Conservation (phyloP, 2,888 invertebrate species). For the Lysandra coridon region DNA sequence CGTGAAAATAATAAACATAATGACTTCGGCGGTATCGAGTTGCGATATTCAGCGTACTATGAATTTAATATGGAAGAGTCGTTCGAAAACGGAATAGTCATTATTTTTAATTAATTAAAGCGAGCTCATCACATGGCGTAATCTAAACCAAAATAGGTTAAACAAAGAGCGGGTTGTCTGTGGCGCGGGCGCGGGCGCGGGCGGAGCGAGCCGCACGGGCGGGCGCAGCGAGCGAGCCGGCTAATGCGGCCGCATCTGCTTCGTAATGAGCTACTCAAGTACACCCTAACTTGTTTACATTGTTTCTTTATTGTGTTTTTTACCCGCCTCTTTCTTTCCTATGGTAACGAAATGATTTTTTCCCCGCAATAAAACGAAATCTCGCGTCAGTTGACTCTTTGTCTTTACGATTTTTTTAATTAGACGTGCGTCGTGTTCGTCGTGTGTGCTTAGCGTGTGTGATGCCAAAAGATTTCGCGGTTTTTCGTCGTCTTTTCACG, state of each 20-base stretch:
- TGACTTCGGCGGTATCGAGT: constrained; percentile 3
- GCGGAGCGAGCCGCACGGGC: constrained; percentile 37
- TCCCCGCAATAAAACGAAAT: constrained; percentile 69
- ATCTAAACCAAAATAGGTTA: constrained; percentile 78
- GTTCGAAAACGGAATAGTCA: constrained; percentile 42
- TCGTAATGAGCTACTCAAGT: constrained; percentile 79
- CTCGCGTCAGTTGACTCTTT: constrained; percentile 56
- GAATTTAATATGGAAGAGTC: constrained; percentile 35
- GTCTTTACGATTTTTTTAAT: constrained; percentile 63
- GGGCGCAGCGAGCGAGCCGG: constrained; percentile 58
- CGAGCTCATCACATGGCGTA: constrained; percentile 64
- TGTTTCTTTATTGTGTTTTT: constrained; percentile 81
- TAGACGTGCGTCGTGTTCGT: constrained; percentile 47
- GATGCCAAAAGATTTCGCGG: constrained; percentile 41
- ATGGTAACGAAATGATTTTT: constrained; percentile 70
- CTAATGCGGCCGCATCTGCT: constrained; percentile 74
- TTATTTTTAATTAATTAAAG: constrained; percentile 64
- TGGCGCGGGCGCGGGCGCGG: constrained; percentile 49
- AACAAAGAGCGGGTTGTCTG: constrained; percentile 59
- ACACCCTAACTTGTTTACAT: constrained; percentile 80
- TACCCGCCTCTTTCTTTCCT: constrained; percentile 70
- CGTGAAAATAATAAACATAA: constrained; percentile 24
- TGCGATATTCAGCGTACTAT: constrained; percentile 31
- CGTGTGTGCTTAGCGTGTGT: constrained; percentile 42
- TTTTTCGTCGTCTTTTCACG: constrained; percentile 37